A percentile compares a stretch with the other conserved stretches of the same genome.
Evolutionary conservation across 2,113 vertebrate genomes (phyloP).

Genomic region (Eulemur macaco): DNA sequence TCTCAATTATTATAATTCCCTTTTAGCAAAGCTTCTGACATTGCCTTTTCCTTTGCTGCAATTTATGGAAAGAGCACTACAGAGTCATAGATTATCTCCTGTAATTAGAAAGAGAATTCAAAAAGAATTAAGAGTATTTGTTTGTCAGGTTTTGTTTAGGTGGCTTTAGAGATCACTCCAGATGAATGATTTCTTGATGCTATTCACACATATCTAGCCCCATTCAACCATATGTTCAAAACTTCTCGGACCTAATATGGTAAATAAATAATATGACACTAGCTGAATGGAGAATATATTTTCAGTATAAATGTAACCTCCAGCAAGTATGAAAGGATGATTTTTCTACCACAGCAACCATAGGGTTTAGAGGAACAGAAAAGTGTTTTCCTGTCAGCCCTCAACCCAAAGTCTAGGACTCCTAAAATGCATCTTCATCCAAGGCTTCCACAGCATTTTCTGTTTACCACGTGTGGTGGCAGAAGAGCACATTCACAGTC

Average conservation of each 20-base stretch:
- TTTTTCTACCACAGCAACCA: background rate
- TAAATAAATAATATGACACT: background rate
- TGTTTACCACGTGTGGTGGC: background rate
- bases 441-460: background rate
- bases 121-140: constrained; percentile 1
- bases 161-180: background rate
- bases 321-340: background rate
- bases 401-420: background rate
- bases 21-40: constrained; percentile 26
- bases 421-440: background rate
- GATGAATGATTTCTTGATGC: background rate
- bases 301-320: constrained; percentile 7
- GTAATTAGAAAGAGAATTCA: constrained; percentile 25
- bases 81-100: background rate
- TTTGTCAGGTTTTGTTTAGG: background rate
- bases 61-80: background rate
- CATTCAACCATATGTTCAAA: background rate
- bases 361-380: background rate
- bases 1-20: constrained; percentile 9
- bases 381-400: background rate
- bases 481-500: background rate
- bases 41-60: constrained; percentile 16
- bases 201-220: background rate
- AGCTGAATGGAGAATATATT: background rate
- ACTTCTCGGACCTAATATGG: background rate